phyloP scores from a whole-genome alignment of 1,140 invertebrate genomes.

The Drosophila willistoni region DNA sequence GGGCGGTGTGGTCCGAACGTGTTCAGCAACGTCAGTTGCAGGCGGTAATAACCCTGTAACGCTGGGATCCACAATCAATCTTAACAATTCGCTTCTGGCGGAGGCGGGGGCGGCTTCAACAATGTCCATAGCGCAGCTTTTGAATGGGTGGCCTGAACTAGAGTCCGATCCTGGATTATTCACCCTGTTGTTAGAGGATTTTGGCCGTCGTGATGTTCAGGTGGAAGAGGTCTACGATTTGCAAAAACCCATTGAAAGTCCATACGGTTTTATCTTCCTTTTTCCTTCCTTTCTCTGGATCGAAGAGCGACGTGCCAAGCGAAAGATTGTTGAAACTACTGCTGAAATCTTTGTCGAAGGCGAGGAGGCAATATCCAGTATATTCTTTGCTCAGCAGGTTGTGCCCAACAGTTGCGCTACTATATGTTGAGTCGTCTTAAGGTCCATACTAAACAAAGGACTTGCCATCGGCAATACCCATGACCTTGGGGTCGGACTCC shows the following conservation, averaged over 20 bases:
- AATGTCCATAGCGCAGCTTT: constrained; percentile 93
- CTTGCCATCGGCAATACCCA: too few species aligned
- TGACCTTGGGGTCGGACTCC: too few species aligned
- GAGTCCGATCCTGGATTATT: constrained; percentile 99
- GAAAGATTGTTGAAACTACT: constrained; percentile 96
- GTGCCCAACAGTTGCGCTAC: constrained; percentile 99
- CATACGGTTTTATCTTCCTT: constrained; percentile 98
- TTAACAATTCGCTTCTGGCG: constrained; percentile 46
- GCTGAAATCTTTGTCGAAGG: constrained; percentile 96
- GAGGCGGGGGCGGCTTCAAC: constrained; percentile 22
- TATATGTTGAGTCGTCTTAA: too few species aligned
- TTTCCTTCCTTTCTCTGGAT: constrained; percentile 99
- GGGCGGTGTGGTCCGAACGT: constrained; percentile 32
- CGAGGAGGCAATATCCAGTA: constrained; percentile 96
- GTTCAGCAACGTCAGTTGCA: not conserved
- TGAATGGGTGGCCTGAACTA: constrained; percentile 97
- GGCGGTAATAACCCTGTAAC: not conserved
- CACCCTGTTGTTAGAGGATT: constrained; percentile 96
- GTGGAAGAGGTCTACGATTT: constrained; percentile 99
- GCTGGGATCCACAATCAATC: constrained; percentile 17
- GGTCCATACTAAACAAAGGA: too few species aligned
- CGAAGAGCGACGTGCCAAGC: constrained; percentile 94
- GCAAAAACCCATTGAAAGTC: constrained; percentile 96
- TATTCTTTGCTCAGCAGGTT: constrained; percentile 99
- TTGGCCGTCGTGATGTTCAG: constrained; percentile 95